Evolutionary conservation across 1,140 invertebrate genomes (phyloP).

Genomic region (Luehdorfia chinensis): DNA sequence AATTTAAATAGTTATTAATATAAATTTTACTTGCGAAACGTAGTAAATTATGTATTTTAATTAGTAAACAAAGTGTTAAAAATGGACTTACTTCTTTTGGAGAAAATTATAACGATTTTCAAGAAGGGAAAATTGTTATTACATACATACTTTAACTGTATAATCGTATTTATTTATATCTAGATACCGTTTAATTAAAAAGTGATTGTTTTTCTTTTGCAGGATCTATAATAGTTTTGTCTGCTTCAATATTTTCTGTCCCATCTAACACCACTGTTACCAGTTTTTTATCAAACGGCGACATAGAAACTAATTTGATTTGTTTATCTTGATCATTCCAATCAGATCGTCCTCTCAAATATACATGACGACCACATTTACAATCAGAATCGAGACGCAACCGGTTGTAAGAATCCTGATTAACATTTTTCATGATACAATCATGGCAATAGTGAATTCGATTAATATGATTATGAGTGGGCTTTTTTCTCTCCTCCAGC

Average conservation of each 20-base stretch:
- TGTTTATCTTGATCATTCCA: conserved; percentile 5
- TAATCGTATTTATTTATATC: too few relatives aligned
- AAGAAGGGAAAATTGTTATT: too few relatives aligned
- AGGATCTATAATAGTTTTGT: conserved; percentile 1
- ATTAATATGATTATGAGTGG: conserved; percentile 1
- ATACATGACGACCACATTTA: conserved; percentile 18
- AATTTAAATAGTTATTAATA: neutral
- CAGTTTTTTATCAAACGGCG: neutral
- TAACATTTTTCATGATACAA: conserved; percentile 3
- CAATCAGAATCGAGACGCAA: conserved; percentile 15
- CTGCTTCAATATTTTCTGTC: neutral
- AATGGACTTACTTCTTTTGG: too few relatives aligned
- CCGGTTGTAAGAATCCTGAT: conserved; percentile 5
- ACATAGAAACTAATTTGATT: neutral
- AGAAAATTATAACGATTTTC: too few relatives aligned
- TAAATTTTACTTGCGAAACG: too few relatives aligned
- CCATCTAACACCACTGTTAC: neutral
- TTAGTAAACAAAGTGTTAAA: too few relatives aligned
- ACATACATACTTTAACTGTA: too few relatives aligned
- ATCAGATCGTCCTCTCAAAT: conserved; percentile 9
- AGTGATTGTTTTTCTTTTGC: too few relatives aligned
- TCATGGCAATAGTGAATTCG: conserved; percentile 13
- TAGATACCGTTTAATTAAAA: too few relatives aligned
- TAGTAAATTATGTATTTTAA: too few relatives aligned
- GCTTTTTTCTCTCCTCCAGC: conserved; percentile 1